Evolutionary conservation across 2,888 invertebrate species (phyloP).

Genomic region (Spisula subtruncata): DNA sequence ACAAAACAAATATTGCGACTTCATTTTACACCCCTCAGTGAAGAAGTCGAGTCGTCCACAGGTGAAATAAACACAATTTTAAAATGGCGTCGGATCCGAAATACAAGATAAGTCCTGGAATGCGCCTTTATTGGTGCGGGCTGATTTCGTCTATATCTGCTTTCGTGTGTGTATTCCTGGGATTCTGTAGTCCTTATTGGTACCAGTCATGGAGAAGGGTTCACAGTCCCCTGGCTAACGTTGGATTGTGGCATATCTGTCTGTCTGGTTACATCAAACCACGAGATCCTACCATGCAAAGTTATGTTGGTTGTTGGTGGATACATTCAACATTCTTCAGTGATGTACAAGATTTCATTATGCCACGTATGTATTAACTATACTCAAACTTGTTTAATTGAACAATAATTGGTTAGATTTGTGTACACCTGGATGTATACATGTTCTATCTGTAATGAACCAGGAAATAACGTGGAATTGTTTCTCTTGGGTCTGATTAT

Average conservation of each 20-base stretch:
- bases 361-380: slow-evolving; percentile 80
- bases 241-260: slow-evolving; percentile 84
- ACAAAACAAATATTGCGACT: neutral
- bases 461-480: neutral
- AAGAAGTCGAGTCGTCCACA: slow-evolving; percentile 58
- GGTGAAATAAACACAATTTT: slow-evolving; percentile 58
- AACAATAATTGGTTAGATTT: neutral
- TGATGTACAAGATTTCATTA: slow-evolving; percentile 76
- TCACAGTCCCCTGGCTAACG: slow-evolving; percentile 83
- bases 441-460: neutral
- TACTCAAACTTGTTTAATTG: neutral
- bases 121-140: slow-evolving; percentile 75
- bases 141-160: slow-evolving; percentile 74
- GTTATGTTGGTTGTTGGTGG: slow-evolving; percentile 86
- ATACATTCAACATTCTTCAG: slow-evolving; percentile 83
- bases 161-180: slow-evolving; percentile 79
- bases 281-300: slow-evolving; percentile 79
- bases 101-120: slow-evolving; percentile 71
- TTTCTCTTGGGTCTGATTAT: too few relatives aligned
- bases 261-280: slow-evolving; percentile 83
- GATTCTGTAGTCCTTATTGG: slow-evolving; percentile 83
- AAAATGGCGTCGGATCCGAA: slow-evolving; percentile 68
- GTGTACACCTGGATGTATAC: neutral
- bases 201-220: slow-evolving; percentile 85
- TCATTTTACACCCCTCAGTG: neutral